Evolutionary conservation across 1,140 invertebrate species (phyloP).

Genomic region (Druon quercuslanigerum): DNA sequence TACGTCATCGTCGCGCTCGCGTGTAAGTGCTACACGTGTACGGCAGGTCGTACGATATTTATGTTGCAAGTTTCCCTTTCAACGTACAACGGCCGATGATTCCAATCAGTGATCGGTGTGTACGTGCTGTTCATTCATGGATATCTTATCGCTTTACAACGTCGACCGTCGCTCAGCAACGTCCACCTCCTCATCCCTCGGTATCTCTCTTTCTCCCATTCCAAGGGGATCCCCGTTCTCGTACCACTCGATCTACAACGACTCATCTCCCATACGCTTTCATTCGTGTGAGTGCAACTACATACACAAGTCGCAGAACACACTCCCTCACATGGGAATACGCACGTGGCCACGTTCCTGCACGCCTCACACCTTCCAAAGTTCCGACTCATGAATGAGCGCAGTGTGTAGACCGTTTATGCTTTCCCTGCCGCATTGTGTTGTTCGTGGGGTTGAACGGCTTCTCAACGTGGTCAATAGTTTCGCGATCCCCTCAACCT

Average conservation of each 20-base stretch:
- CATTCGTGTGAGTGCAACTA: neutral
- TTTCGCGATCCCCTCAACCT: conserved; percentile 59
- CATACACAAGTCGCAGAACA: neutral
- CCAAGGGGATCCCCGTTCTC: conserved; percentile 10
- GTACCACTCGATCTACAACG: neutral
- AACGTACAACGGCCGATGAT: conserved; percentile 55
- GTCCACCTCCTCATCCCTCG: neutral
- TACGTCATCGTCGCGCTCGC: conserved; percentile 46
- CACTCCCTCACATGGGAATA: neutral
- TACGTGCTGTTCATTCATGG: conserved; percentile 58
- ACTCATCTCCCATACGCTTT: neutral
- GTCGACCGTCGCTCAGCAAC: conserved; percentile 37
- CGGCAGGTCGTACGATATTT: conserved; percentile 54
- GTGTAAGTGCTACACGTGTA: conserved; percentile 50
- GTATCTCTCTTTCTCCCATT: too few relatives aligned
- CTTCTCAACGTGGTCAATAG: conserved; percentile 66
- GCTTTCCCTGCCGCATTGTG: conserved; percentile 58
- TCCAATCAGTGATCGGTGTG: conserved; percentile 54
- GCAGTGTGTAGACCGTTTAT: conserved; percentile 58
- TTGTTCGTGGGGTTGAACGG: conserved; percentile 64
- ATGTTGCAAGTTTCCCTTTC: conserved; percentile 60
- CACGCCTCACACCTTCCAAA: conserved; percentile 50
- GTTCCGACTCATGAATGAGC: conserved; percentile 63
- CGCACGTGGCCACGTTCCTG: conserved; percentile 32
- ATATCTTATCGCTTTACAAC: conserved; percentile 60